Percentiles rank a stretch among this genome's conserved stretches.
Conservation (phyloP, 2,888 invertebrate genomes). For the Argyresthia albistria region DNA sequence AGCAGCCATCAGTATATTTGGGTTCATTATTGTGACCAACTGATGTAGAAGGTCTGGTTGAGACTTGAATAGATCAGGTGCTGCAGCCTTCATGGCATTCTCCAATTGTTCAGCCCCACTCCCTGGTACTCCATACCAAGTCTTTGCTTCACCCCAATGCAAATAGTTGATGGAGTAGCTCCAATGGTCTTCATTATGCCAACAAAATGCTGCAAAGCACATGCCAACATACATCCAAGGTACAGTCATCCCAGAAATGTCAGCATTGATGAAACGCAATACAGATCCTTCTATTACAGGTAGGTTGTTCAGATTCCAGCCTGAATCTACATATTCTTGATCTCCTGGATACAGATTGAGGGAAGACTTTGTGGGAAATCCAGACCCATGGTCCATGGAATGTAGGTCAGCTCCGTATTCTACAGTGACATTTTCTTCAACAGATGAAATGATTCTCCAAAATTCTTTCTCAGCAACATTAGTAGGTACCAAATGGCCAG, state of each 20-base stretch:
- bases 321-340: constrained; percentile 76
- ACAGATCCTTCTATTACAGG: constrained; percentile 80
- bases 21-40: constrained; percentile 85
- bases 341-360: constrained; percentile 73
- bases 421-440: constrained; percentile 81
- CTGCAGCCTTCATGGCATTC: constrained; percentile 77
- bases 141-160: constrained; percentile 87
- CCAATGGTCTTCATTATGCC: constrained; percentile 91
- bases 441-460: constrained; percentile 81
- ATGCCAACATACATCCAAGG: constrained; percentile 91
- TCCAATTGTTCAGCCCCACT: constrained; percentile 79
- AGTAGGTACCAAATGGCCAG: constrained; percentile 74
- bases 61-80: constrained; percentile 81
- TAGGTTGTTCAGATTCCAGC: constrained; percentile 85
- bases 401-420: constrained; percentile 87
- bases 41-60: constrained; percentile 85
- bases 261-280: constrained; percentile 80
- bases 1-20: constrained; percentile 76
- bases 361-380: constrained; percentile 79
- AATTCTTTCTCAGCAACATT: constrained; percentile 80
- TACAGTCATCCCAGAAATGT: constrained; percentile 81
- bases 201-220: constrained; percentile 88
- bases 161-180: constrained; percentile 87
- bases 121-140: constrained; percentile 87
- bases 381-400: constrained; percentile 82